These are phyloP conservation scores for Spea bombifrons DNA, from an alignment of 2,113 vertebrate genomes.

Conservation along the genomic window DNA sequence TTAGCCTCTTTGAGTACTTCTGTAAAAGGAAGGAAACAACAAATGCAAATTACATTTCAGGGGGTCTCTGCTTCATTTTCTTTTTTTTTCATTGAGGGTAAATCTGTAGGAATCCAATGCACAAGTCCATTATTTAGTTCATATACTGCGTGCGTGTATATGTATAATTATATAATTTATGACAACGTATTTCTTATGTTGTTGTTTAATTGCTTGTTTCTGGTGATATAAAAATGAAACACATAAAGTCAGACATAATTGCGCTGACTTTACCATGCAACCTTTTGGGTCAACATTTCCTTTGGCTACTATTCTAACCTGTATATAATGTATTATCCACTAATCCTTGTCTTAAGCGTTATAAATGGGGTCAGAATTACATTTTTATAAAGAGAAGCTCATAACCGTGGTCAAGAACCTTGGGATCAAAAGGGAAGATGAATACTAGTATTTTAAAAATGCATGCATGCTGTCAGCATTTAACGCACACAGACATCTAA, in stretches of 20 bases:
- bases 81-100: too few species aligned
- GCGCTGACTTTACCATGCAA: not conserved
- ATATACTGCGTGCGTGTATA: too few species aligned
- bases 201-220: too few species aligned
- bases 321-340: not conserved
- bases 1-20: too few species aligned
- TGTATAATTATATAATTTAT: too few species aligned
- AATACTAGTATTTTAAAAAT: constrained; percentile 24
- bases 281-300: not conserved
- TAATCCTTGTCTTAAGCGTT: not conserved
- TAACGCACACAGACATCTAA: constrained; percentile 5
- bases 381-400: not conserved
- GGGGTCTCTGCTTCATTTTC: too few species aligned
- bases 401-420: not conserved
- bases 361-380: constrained; percentile 4
- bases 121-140: too few species aligned
- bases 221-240: too few species aligned
- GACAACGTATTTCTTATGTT: too few species aligned
- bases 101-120: too few species aligned
- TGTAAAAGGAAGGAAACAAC: too few species aligned
- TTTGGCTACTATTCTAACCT: not conserved
- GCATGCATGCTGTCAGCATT: constrained; percentile 3
- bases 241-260: not conserved
- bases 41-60: too few species aligned
- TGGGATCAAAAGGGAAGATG: constrained; percentile 13